Conservation (phyloP, 2,888 invertebrate genomes). For the Augochlorella aurata region DNA sequence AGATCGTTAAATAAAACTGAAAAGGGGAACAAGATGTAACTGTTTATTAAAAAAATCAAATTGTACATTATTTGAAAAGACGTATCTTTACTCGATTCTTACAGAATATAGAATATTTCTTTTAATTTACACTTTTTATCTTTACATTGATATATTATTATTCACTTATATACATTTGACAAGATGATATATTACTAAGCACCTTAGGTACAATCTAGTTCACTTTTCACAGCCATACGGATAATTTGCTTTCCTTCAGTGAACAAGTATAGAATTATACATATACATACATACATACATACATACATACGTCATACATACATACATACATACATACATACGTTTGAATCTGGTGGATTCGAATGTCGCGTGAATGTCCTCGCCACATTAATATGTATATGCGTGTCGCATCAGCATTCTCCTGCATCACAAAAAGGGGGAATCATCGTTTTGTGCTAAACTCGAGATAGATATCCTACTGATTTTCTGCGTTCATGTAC, state of each 20-base stretch:
- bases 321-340: constrained; percentile 51
- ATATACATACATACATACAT: constrained; percentile 47
- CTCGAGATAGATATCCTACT: constrained; percentile 46
- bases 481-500: constrained; percentile 68
- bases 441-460: constrained; percentile 47
- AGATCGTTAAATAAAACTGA: constrained; percentile 22
- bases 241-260: constrained; percentile 81
- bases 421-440: constrained; percentile 24
- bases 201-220: constrained; percentile 82
- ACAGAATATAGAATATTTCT: constrained; percentile 70
- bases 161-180: constrained; percentile 80
- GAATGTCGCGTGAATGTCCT: constrained; percentile 38
- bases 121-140: constrained; percentile 74
- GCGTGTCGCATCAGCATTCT: constrained; percentile 22
- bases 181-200: constrained; percentile 80
- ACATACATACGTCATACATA: constrained; percentile 35
- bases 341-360: constrained; percentile 40
- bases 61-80: constrained; percentile 59
- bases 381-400: constrained; percentile 56
- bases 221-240: constrained; percentile 82
- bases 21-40: constrained; percentile 28
- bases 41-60: constrained; percentile 40
- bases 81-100: constrained; percentile 64
- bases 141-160: constrained; percentile 80
- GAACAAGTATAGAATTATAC: constrained; percentile 76